Conservation (phyloP, 1,140 invertebrate genomes). For the Formica exsecta region DNA sequence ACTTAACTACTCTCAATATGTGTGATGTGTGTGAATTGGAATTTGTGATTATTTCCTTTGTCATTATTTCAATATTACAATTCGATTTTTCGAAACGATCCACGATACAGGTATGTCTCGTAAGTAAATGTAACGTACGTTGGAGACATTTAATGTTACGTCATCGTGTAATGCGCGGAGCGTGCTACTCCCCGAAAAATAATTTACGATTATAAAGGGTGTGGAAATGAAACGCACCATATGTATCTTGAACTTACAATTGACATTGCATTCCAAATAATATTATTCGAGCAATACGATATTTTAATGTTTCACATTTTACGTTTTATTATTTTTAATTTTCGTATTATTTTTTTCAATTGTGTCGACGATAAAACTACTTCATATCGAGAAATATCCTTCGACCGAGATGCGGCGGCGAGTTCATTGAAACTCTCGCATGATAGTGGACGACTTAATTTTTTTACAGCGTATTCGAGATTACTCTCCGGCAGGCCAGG, state of each 20-base stretch:
- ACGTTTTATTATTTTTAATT: too few relatives aligned
- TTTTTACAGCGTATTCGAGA: constrained; percentile 82
- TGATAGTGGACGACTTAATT: constrained; percentile 67
- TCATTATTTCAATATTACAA: too few relatives aligned
- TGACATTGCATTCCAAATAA: too few relatives aligned
- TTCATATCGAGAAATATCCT: neutral
- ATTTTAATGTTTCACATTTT: too few relatives aligned
- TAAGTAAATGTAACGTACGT: neutral
- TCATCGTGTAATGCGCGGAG: neutral
- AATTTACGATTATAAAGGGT: neutral
- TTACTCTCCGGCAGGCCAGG: constrained; percentile 76
- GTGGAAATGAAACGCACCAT: neutral
- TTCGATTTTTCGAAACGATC: neutral
- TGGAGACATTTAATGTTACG: constrained; percentile 8
- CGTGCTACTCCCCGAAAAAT: too few relatives aligned
- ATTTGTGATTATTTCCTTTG: neutral
- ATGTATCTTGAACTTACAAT: neutral
- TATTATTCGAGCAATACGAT: too few relatives aligned
- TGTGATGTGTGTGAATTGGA: neutral
- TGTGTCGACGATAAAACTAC: neutral
- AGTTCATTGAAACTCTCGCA: constrained; percentile 17
- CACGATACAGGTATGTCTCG: neutral
- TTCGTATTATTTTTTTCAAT: too few relatives aligned
- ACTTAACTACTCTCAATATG: neutral
- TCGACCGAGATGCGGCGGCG: neutral